Evolutionary conservation across 2,797 vertebrate genomes (phyloP).

Genomic region (Luscinia luscinia): DNA sequence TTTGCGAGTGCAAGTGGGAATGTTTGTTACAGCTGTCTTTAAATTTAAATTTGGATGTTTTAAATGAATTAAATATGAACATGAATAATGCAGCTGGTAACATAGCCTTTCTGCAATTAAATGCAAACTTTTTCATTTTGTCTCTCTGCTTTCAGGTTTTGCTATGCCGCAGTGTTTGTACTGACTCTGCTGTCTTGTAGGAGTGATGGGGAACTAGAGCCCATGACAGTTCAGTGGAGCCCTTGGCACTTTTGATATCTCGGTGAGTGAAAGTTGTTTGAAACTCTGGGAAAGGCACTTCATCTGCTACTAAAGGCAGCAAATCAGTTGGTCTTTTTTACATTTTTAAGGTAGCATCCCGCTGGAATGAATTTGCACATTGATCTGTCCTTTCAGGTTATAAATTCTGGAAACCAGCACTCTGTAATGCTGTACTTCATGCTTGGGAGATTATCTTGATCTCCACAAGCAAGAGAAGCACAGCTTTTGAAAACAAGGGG

Average conservation of each 20-base stretch:
- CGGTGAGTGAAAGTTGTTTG: constrained; percentile 52
- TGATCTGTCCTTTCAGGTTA: not conserved
- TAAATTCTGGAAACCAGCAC: not conserved
- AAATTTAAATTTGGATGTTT: constrained; percentile 59
- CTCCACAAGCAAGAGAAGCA: not conserved
- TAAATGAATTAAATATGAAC: constrained; percentile 72
- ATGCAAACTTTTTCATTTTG: constrained; percentile 55
- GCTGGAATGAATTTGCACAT: not conserved
- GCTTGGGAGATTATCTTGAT: not conserved
- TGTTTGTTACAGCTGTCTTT: constrained; percentile 58
- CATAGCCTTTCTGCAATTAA: constrained; percentile 53
- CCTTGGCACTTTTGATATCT: constrained; percentile 42
- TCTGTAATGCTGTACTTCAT: rapidly evolving
- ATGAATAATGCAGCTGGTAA: constrained; percentile 64
- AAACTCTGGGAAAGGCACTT: constrained; percentile 8
- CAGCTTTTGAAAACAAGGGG: not conserved
- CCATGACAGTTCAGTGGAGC: constrained; percentile 56
- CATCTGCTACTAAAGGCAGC: constrained; percentile 1
- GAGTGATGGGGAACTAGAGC: constrained; percentile 61
- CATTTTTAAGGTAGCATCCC: not conserved
- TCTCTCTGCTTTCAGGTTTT: constrained; percentile 49
- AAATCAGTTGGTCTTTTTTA: not conserved
- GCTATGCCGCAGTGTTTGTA: constrained; percentile 13
- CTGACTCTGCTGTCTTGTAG: constrained; percentile 42
- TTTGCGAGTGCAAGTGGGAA: constrained; percentile 8